phyloP scores from a whole-genome alignment of 1,140 invertebrate species.

The Coptotermes formosanus region DNA sequence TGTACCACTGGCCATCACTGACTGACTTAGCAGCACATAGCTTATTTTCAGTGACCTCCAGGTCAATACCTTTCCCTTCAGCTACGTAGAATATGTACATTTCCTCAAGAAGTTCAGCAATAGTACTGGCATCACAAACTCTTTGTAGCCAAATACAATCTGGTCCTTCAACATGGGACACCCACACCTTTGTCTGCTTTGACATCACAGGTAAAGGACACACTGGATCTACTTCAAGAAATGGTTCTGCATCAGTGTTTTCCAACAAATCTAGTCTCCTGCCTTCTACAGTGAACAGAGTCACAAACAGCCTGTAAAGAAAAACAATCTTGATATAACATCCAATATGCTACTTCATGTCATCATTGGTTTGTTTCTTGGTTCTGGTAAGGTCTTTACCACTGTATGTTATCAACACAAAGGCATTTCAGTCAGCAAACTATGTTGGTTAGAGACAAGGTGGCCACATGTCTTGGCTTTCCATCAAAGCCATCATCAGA shows the following conservation, averaged over 20 bases:
- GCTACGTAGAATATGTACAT: slow-evolving; percentile 59
- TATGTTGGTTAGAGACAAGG: too few relatives aligned
- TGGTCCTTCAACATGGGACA: slow-evolving; percentile 51
- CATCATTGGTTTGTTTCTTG: too few relatives aligned
- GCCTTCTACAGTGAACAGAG: slow-evolving; percentile 57
- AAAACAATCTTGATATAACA: slow-evolving; percentile 27
- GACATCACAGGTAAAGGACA: slow-evolving; percentile 57
- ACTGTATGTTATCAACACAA: too few relatives aligned
- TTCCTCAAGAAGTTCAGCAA: slow-evolving; percentile 51
- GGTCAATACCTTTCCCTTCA: slow-evolving; percentile 38
- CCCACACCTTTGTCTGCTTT: slow-evolving; percentile 51
- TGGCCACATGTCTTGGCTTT: too few relatives aligned
- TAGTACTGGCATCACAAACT: slow-evolving; percentile 44
- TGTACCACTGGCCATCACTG: slow-evolving; percentile 58
- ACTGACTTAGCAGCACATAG: slow-evolving; percentile 60
- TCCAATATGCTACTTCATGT: not conserved
- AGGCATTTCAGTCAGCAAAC: too few relatives aligned
- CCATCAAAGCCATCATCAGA: too few relatives aligned
- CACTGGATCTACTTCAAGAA: slow-evolving; percentile 48
- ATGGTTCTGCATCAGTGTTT: slow-evolving; percentile 17
- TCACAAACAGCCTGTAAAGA: slow-evolving; percentile 56
- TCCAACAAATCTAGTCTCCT: slow-evolving; percentile 55
- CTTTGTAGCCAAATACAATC: slow-evolving; percentile 62
- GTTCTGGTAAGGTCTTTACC: too few relatives aligned
- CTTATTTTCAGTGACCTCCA: slow-evolving; percentile 34